Evolutionary conservation across 2,888 invertebrate genomes (phyloP).

Genomic region (Diarsia mendica): DNA sequence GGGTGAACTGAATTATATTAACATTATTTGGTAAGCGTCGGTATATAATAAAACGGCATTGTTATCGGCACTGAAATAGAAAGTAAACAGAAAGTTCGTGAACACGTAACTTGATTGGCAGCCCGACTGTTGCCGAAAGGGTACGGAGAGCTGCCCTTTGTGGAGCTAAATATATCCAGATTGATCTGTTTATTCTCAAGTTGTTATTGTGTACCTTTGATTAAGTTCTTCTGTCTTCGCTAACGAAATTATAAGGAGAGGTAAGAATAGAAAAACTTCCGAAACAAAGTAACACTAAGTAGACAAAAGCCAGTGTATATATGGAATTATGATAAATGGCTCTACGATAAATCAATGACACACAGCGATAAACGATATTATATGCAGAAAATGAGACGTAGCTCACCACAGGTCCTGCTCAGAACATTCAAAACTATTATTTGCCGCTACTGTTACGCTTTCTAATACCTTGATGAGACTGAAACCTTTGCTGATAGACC

Average conservation of each 20-base stretch:
- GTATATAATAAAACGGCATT: slow-evolving; percentile 16
- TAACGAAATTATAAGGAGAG: slow-evolving; percentile 8
- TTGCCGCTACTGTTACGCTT: background rate
- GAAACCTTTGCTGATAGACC: background rate
- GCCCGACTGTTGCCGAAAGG: slow-evolving; percentile 28
- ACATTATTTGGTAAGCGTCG: slow-evolving; percentile 28
- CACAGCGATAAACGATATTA: background rate
- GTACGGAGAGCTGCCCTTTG: slow-evolving; percentile 22
- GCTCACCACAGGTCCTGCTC: background rate
- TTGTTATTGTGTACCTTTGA: slow-evolving; percentile 19
- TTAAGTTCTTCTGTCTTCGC: slow-evolving; percentile 25
- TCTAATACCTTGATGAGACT: too few species aligned
- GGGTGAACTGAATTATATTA: slow-evolving; percentile 4
- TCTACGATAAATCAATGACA: background rate
- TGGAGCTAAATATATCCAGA: slow-evolving; percentile 48
- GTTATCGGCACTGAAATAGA: slow-evolving; percentile 43
- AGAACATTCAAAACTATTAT: background rate
- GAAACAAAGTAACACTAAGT: background rate
- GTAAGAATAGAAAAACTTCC: background rate
- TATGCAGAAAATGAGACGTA: background rate
- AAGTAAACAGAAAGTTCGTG: slow-evolving; percentile 46
- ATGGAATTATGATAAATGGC: background rate
- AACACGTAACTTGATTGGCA: slow-evolving; percentile 55
- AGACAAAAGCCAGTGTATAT: background rate
- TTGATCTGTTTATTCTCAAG: slow-evolving; percentile 34